Evolutionary conservation across 2,797 vertebrate genomes (phyloP), one percentile per base, ranked within the genome.

Genomic region (Microtus agrestis): DNA sequence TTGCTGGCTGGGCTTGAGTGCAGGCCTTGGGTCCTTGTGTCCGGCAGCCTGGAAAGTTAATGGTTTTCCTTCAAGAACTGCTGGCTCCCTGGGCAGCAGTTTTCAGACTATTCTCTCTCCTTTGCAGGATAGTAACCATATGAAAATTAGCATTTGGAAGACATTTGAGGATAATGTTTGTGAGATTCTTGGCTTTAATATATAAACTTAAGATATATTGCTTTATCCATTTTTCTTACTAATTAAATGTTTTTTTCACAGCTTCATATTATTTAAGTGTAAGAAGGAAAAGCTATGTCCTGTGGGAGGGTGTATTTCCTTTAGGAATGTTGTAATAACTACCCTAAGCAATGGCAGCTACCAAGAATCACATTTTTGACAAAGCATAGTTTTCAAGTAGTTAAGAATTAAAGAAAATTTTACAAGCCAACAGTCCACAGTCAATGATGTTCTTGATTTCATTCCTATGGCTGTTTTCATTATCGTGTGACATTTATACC

Each of bases 241-340:
- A 89, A 79, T 95, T 84, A 76, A 85, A 25, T 87, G 19, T 76
- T 93, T 93, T 93, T 93, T 90, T 78, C 67, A 74, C 73, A 88
- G 51, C 2, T 6, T 87, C 17, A 29, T 85, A 56, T 59, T 89
- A 13, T 61, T 65, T 89, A 93, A 61, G 21, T 76, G 2, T 67
- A 92, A 76, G 29, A 80, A 56, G 51, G 31, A 54, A 88, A 93
- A 87, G 23, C 2, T 82, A 29, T 37, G 71, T n/a, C 81, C 4
- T 63, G 31, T 89, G 14, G 25, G 69, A 92, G 23, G 29, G 19
- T 69, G 46, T 56, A 19, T 81, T 93, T 96, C 82, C 40, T 71
- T 94, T 85, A 71, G 82, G 86, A 89, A 87, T 77, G 51, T 80
- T 84, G 13, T 6, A n/a, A n/a, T 87, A 87, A 79, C 12, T 11